Conservation (phyloP, 2,888 invertebrate species). For the Brachynemurus nebulosus region DNA sequence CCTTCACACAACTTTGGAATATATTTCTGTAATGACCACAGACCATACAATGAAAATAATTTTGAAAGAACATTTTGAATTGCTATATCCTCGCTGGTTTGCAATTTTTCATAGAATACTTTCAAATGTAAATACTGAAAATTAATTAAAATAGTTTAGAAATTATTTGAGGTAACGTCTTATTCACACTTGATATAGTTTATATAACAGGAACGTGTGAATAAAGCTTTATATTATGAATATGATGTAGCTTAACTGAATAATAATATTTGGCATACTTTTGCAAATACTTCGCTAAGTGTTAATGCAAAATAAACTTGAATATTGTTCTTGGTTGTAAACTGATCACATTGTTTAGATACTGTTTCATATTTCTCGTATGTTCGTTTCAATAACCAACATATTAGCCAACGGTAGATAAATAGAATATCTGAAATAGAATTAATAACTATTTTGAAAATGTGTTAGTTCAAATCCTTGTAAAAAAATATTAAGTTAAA, state of each 20-base stretch:
- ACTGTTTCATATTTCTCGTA: conserved; percentile 41
- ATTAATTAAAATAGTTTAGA: too few species aligned
- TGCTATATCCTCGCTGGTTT: conserved; percentile 32
- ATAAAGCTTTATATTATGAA: too few species aligned
- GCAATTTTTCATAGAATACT: conserved; percentile 34
- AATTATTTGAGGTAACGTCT: too few species aligned
- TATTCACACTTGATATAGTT: too few species aligned
- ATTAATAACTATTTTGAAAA: conserved; percentile 2
- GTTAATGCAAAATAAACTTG: conserved; percentile 73
- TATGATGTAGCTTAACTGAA: neutral
- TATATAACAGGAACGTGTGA: too few species aligned
- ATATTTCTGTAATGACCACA: conserved; percentile 61
- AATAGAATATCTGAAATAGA: conserved; percentile 44
- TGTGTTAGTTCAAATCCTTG: too few species aligned
- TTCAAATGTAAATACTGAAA: conserved; percentile 41
- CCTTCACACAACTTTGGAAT: conserved; percentile 60
- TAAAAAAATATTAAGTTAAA: too few species aligned
- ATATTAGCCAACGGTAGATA: conserved; percentile 69
- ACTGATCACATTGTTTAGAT: conserved; percentile 43
- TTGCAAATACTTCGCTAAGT: conserved; percentile 65
- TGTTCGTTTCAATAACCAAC: conserved; percentile 58
- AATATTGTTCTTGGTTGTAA: conserved; percentile 67
- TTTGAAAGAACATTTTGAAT: conserved; percentile 41
- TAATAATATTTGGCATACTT: conserved; percentile 39
- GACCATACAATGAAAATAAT: conserved; percentile 50